These are phyloP conservation scores for Psittacula cyanocephala DNA, from an alignment of 2,113 vertebrate species.

Conservation along the genomic window DNA sequence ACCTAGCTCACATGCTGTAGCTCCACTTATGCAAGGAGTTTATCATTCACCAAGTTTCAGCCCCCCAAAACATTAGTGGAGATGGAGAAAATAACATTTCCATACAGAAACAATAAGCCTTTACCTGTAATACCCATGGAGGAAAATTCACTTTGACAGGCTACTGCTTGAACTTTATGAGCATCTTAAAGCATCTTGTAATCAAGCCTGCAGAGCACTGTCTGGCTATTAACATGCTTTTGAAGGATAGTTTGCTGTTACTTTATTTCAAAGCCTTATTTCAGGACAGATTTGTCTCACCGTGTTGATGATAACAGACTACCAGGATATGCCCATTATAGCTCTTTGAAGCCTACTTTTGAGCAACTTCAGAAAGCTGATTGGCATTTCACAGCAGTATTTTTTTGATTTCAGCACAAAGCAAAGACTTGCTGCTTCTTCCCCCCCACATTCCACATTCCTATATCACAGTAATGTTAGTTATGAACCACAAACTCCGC, in stretches of 20 bases:
- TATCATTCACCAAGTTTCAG: not conserved
- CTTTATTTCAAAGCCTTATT: slow-evolving; percentile 3
- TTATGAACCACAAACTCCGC: not conserved
- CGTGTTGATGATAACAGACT: not conserved
- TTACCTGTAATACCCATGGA: not conserved
- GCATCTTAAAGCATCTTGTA: not conserved
- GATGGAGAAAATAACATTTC: not conserved
- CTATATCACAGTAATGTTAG: not conserved
- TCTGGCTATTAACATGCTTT: not conserved
- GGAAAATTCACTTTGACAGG: slow-evolving; percentile 1
- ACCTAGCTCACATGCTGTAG: not conserved
- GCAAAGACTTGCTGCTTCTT: not conserved
- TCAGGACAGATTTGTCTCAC: not conserved
- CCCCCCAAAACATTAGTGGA: not conserved
- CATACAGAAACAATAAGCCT: not conserved
- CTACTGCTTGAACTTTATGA: not conserved
- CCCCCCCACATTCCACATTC: not conserved
- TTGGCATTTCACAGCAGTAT: not conserved
- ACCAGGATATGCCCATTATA: not conserved
- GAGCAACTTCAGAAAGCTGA: not conserved
- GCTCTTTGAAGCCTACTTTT: not conserved
- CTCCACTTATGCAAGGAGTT: not conserved
- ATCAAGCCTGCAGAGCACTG: not conserved
- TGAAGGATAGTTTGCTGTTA: not conserved
- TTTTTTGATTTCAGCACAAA: not conserved